Conservation (phyloP, 2,888 invertebrate genomes). For the Sacculina carcini region DNA sequence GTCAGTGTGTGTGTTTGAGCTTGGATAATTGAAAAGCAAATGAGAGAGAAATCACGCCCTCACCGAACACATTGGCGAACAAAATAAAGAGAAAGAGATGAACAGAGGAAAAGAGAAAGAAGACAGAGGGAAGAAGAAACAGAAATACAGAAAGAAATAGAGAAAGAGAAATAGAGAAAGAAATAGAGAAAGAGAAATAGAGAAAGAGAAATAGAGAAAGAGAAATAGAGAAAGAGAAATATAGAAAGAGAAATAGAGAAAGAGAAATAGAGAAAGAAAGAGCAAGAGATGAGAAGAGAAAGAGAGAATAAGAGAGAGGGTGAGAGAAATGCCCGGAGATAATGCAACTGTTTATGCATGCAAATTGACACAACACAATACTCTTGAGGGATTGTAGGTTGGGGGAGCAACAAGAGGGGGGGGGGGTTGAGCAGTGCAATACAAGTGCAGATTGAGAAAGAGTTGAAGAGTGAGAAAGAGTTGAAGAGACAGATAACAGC, state of each 20-base stretch:
- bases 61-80: no score
- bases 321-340: not conserved
- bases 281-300: not conserved
- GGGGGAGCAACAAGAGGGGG: no score
- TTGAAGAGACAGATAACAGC: no score
- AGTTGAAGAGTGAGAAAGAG: no score
- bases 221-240: not conserved
- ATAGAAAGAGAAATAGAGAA: not conserved
- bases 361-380: not conserved
- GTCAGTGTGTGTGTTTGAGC: not conserved
- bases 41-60: not conserved
- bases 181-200: not conserved
- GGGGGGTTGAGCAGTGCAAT: no score
- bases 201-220: not conserved
- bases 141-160: not conserved
- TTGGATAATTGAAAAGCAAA: not conserved
- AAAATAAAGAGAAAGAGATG: not conserved
- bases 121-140: no score
- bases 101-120: no score
- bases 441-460: no score
- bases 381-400: no score
- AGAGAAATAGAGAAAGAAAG: not conserved
- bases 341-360: not conserved
- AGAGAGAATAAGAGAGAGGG: not conserved
- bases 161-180: not conserved